A percentile compares a stretch with the other conserved stretches of the same genome.
Evolutionary conservation across 2,113 vertebrate genomes (phyloP).

Genomic region (cat (Felis catus)): DNA sequence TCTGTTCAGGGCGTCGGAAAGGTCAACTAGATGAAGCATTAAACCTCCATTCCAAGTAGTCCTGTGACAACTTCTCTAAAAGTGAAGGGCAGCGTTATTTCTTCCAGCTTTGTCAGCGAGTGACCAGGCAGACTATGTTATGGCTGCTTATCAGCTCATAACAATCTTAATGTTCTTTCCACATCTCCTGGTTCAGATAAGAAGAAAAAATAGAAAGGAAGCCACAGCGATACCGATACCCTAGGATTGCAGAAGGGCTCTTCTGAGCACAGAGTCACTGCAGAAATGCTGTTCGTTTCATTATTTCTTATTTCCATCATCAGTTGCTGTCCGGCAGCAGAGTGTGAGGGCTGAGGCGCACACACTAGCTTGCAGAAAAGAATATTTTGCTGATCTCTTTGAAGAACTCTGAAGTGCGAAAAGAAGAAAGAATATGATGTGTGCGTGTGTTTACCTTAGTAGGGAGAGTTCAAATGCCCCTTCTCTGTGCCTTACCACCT

Average conservation of each 20-base stretch:
- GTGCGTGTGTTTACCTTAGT: constrained; percentile 10
- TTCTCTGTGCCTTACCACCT: neutral
- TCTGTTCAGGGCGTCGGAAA: neutral
- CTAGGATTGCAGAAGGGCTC: neutral
- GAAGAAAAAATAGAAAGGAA: neutral
- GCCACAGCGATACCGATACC: neutral
- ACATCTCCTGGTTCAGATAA: neutral
- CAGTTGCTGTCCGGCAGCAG: neutral
- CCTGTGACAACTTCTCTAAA: constrained; percentile 45
- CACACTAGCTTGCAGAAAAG: neutral
- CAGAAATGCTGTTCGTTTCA: constrained; percentile 29
- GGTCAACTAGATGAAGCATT: constrained; percentile 67
- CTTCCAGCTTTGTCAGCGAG: neutral
- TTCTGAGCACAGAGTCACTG: neutral
- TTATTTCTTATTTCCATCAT: neutral
- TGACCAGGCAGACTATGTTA: neutral
- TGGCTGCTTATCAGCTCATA: neutral
- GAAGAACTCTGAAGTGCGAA: constrained; percentile 20
- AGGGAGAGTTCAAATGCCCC: neutral
- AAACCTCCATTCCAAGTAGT: constrained; percentile 49
- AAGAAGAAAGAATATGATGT: constrained; percentile 15
- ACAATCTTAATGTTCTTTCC: constrained; percentile 10
- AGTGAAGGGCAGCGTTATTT: constrained; percentile 39
- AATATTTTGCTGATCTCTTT: constrained; percentile 45
- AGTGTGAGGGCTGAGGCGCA: neutral